phyloP scores from a whole-genome alignment of 2,113 vertebrate genomes.

The Pygathrix nemaeus region DNA sequence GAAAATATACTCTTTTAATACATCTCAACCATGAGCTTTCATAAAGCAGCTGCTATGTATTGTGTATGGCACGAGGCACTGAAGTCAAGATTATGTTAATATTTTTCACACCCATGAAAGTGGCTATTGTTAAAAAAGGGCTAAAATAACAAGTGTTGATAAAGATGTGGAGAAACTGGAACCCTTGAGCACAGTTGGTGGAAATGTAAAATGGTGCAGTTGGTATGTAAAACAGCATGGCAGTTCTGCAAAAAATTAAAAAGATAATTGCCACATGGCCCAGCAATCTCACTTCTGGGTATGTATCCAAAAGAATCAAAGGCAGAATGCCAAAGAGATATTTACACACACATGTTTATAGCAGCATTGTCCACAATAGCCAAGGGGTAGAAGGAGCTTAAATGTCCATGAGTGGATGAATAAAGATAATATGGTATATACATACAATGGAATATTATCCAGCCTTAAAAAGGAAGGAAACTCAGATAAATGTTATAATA shows the following conservation, averaged over 20 bases:
- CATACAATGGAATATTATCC: not conserved
- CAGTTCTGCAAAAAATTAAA: not conserved
- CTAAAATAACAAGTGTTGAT: not conserved
- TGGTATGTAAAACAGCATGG: not conserved
- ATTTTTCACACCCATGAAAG: not conserved
- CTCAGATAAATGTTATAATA: not conserved
- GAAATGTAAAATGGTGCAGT: not conserved
- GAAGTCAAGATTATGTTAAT: not conserved
- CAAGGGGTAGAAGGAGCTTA: not conserved
- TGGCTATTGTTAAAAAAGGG: not conserved
- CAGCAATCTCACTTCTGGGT: not conserved
- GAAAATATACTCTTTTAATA: not conserved
- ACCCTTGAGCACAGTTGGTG: not conserved
- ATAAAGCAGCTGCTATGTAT: slow-evolving; percentile 3
- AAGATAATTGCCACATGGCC: not conserved
- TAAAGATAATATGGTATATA: not conserved
- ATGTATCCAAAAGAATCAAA: not conserved
- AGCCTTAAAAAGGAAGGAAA: not conserved
- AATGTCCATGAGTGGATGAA: not conserved
- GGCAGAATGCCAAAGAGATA: not conserved
- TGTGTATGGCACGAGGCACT: not conserved
- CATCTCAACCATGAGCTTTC: not conserved
- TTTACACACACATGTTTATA: not conserved
- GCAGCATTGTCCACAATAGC: not conserved
- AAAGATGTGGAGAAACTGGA: not conserved